Evolutionary conservation across 2,113 vertebrate species (phyloP).

Genomic region (Onychostoma macrolepis): DNA sequence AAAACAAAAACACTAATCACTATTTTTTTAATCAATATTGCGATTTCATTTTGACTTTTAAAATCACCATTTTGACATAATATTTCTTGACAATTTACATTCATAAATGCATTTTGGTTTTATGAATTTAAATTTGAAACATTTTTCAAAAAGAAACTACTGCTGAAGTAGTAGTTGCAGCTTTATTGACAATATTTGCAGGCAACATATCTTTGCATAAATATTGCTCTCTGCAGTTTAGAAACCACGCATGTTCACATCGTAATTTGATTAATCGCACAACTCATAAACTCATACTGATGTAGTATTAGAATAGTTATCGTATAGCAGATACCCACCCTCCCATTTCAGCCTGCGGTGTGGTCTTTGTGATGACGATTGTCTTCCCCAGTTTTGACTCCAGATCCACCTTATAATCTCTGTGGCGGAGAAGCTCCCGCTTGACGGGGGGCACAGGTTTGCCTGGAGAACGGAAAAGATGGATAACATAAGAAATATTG

Average conservation of each 20-base stretch:
- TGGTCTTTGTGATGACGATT: slow-evolving; percentile 98
- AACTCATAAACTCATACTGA: background rate
- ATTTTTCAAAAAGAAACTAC: background rate
- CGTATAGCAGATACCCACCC: slow-evolving; percentile 75
- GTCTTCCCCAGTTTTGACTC: slow-evolving; percentile 99
- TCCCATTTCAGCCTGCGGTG: slow-evolving; percentile 98
- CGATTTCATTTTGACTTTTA: too few species aligned
- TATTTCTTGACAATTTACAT: background rate
- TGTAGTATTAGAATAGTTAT: background rate
- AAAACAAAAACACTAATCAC: too few species aligned
- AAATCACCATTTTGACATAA: background rate
- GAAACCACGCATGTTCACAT: too few species aligned
- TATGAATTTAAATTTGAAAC: too few species aligned
- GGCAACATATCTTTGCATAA: background rate
- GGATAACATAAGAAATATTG: background rate
- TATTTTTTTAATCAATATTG: too few species aligned
- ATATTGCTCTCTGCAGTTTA: too few species aligned
- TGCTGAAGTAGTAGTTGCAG: background rate
- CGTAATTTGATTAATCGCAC: too few species aligned
- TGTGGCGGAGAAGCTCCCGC: slow-evolving; percentile 91
- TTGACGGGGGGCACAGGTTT: slow-evolving; percentile 89
- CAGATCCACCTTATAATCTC: slow-evolving; percentile 98
- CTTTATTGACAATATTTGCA: background rate
- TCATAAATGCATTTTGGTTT: background rate
- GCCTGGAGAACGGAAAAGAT: slow-evolving; percentile 72